Base-by-base conservation (phyloP, 2,888 invertebrate species). In the Tiliacea aurago region DNA sequence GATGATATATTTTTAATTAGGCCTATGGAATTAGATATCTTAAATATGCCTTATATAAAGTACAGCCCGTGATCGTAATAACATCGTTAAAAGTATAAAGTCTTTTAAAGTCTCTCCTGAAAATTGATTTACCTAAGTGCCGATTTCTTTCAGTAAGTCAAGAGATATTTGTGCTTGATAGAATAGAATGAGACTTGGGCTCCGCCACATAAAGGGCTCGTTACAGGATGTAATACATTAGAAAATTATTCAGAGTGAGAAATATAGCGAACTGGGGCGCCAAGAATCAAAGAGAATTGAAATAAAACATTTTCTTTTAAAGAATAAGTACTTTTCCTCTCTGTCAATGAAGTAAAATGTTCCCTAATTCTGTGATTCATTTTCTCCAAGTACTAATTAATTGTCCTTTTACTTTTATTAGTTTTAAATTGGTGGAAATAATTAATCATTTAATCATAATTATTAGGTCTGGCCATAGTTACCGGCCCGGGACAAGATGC, bases 121-220 rank as follows among this genome's bases (percentile, higher is more conserved):
- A 80, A 83, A 80, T 70, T 76, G 58, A 81, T 78, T 72, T 72
- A 58, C 23, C 20, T 70, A 81, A 78, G 74, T 82, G 67, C 66
- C 41, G 70, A 82, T 68, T 74, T 75, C 74, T 82, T 81, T 78
- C 69, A 66, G 49, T 78, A 75, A 78, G 59, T 63, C 65, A 71
- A 62, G 28, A 72, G 74, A 69, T 74, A 59, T 82, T 74, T 64
- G 47, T 70, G 53, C 43, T 71, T 62, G 33, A 70, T 65, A 41
- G 53, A 76, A 70, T 65, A 41, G 53, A 76, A 80, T 49, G 49
- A 63, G 41, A 53, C 58, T 74, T 59, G 58, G 33, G 53, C 23
- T 55, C 43, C 28, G 18, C 73, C 77, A 47, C 56, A 81, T 47
- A 81, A 66, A 70, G 58, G 41, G 45, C 53, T 64, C 53, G 47